These are phyloP conservation scores for Cryptotis parvus DNA, from an alignment of 2,113 vertebrate species.

Conservation along the genomic window DNA sequence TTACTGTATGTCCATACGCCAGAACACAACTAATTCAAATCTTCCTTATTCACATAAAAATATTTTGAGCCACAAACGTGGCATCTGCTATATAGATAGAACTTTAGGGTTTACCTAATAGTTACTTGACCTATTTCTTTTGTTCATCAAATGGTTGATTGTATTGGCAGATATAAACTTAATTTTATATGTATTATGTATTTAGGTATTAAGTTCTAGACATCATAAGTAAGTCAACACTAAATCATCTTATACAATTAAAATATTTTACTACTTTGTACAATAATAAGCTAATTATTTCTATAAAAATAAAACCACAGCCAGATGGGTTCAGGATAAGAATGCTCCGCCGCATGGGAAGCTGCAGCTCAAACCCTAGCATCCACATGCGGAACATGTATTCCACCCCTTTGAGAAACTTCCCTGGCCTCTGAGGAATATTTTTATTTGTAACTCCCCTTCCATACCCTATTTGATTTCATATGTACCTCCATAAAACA, in stretches of 20 bases:
- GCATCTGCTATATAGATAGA: constrained; percentile 39
- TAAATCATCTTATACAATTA: not conserved
- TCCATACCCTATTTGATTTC: no score
- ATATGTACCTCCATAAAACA: no score
- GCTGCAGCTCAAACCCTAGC: no score
- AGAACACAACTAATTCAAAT: constrained; percentile 53
- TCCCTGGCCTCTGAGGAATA: no score
- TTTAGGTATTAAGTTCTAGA: not conserved
- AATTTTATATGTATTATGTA: no score
- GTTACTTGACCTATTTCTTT: constrained; percentile 16
- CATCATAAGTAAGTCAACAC: not conserved
- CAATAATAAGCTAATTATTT: not conserved
- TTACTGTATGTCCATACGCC: constrained; percentile 64
- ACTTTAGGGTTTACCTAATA: constrained; percentile 3
- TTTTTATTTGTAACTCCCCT: no score
- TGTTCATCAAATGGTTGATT: constrained; percentile 25
- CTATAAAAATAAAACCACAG: not conserved
- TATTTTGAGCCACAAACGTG: constrained; percentile 40
- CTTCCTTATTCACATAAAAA: constrained; percentile 58
- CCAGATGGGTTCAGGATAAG: not conserved
- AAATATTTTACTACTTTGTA: not conserved
- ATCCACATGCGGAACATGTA: no score
- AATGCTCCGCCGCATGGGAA: not conserved
- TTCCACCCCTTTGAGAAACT: no score
- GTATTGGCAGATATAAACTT: constrained; percentile 45